These are phyloP conservation scores for Pollachius pollachius DNA, from an alignment of 2,113 vertebrate species.

Conservation along the genomic window DNA sequence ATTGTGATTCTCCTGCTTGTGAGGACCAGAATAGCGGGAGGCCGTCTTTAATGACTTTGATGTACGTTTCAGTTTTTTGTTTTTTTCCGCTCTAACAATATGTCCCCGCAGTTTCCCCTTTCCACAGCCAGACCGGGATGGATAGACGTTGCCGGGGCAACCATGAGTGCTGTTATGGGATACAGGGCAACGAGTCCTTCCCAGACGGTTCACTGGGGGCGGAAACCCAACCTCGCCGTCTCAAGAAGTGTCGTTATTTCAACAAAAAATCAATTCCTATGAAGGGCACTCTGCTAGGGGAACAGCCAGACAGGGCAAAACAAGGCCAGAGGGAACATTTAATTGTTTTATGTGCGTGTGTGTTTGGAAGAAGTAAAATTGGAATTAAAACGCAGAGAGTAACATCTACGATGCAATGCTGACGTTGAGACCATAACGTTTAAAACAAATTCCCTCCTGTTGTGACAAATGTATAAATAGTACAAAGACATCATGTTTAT, in stretches of 20 bases:
- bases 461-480: too few species aligned
- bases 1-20: background rate
- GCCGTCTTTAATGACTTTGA: slow-evolving; percentile 6
- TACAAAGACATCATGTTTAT: too few species aligned
- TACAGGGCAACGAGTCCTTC: slow-evolving; percentile 34
- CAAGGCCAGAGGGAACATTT: background rate
- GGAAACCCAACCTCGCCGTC: slow-evolving; percentile 71
- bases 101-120: slow-evolving; percentile 23
- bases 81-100: background rate
- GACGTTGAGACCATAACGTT: too few species aligned
- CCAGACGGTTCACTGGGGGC: slow-evolving; percentile 47
- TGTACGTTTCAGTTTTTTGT: too few species aligned
- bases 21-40: background rate
- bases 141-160: slow-evolving; percentile 18
- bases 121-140: slow-evolving; percentile 15
- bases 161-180: slow-evolving; percentile 6
- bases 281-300: slow-evolving; percentile 68
- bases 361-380: background rate
- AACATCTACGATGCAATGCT: too few species aligned
- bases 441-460: too few species aligned
- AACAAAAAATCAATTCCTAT: slow-evolving; percentile 75
- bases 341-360: background rate
- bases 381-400: too few species aligned
- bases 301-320: background rate
- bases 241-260: slow-evolving; percentile 70